A percentile compares a stretch with the other conserved stretches of the same genome.
phyloP scores from a whole-genome alignment of 1,140 invertebrate genomes.

The Saccostrea cuccullata region DNA sequence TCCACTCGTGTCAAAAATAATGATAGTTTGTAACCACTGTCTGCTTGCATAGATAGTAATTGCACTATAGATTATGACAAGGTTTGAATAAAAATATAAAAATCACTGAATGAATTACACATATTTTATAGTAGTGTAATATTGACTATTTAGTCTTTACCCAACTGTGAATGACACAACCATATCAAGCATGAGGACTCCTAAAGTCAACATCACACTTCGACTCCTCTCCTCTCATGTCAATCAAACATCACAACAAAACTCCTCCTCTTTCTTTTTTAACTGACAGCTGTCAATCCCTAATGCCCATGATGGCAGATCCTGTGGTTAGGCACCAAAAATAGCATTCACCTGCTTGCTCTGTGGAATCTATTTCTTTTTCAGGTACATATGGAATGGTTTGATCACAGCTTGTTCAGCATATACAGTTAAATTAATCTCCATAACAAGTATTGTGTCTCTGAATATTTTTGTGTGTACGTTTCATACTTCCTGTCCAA shows the following conservation, averaged over 20 bases:
- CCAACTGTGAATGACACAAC: not conserved
- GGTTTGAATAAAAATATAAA: not conserved
- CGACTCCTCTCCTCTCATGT: not conserved
- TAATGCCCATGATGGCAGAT: constrained; percentile 27
- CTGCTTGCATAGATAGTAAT: constrained; percentile 33
- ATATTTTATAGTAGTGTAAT: not conserved
- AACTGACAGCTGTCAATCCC: constrained; percentile 21
- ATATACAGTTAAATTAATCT: not conserved
- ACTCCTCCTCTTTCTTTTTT: not conserved
- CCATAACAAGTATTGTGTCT: not conserved
- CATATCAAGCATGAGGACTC: not conserved
- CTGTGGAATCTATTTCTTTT: constrained; percentile 22
- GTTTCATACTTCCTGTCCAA: constrained; percentile 67
- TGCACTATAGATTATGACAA: constrained; percentile 23
- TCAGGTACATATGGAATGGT: constrained; percentile 20
- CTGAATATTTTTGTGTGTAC: constrained; percentile 9
- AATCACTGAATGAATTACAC: not conserved
- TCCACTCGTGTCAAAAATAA: not conserved
- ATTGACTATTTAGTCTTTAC: constrained; percentile 10
- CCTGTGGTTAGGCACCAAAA: constrained; percentile 28
- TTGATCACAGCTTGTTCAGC: constrained; percentile 33
- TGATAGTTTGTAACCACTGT: constrained; percentile 3
- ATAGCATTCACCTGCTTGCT: constrained; percentile 9
- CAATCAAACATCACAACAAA: not conserved
- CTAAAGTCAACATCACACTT: not conserved